These are phyloP conservation scores for Anthopleura xanthogrammica DNA, from an alignment of 92 coral and sea anemone genomes.

Conservation along the genomic window DNA sequence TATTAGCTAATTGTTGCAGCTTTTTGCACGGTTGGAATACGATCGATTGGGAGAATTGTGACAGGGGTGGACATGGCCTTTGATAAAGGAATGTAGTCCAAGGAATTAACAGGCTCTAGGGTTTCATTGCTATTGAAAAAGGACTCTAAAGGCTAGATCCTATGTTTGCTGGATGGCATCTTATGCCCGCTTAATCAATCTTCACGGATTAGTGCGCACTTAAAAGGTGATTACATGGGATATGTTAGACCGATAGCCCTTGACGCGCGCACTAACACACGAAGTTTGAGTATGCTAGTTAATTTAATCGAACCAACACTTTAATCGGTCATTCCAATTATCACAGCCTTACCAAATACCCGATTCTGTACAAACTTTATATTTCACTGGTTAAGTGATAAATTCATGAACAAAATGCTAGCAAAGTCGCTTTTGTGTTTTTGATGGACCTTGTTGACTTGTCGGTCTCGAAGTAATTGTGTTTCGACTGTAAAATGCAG, in stretches of 20 bases:
- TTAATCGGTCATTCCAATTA: conserved; percentile 3
- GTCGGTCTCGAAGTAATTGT: conserved; percentile 38
- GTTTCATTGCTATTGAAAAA: conserved; percentile 39
- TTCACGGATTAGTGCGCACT: conserved; percentile 37
- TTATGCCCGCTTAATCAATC: conserved; percentile 45
- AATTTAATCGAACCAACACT: conserved; percentile 12
- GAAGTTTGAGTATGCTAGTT: conserved; percentile 2
- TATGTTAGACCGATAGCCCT: conserved; percentile 19
- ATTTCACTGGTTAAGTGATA: conserved; percentile 11
- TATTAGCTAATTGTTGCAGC: conserved; percentile 31
- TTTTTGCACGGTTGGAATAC: conserved; percentile 12
- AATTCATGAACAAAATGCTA: conserved; percentile 4
- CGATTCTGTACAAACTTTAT: background rate
- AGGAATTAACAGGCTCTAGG: conserved; percentile 43
- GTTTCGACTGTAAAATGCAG: conserved; percentile 19
- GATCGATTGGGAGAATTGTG: conserved; percentile 7
- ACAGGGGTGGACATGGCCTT: conserved; percentile 15
- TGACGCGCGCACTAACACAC: conserved; percentile 29
- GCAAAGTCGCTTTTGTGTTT: conserved; percentile 24
- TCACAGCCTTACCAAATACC: conserved; percentile 20
- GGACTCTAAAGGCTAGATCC: conserved; percentile 32
- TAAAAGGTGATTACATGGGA: conserved; percentile 49
- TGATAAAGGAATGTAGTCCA: conserved; percentile 27
- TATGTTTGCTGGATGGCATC: conserved; percentile 36
- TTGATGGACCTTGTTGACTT: conserved; percentile 27